These are phyloP conservation scores for Prionailurus viverrinus DNA, from an alignment of 2,113 vertebrate genomes.

Conservation along the genomic window DNA sequence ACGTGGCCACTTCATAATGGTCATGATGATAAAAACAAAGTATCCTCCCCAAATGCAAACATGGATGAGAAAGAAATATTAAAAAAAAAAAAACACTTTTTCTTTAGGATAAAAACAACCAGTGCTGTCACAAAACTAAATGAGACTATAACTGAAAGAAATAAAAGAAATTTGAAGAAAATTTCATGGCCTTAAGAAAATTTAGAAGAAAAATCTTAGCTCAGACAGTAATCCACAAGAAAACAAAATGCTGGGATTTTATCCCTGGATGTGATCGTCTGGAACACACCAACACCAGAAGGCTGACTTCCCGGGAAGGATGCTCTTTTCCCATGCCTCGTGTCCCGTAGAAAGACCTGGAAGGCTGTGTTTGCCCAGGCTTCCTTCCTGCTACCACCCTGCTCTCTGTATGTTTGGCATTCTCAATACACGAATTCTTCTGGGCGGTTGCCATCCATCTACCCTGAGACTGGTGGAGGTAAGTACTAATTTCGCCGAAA, in stretches of 20 bases:
- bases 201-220: background rate
- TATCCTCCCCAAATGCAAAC: background rate
- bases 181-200: background rate
- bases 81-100: background rate
- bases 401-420: background rate
- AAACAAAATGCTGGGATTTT: background rate
- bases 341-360: background rate
- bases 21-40: background rate
- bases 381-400: background rate
- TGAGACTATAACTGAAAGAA: background rate
- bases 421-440: background rate
- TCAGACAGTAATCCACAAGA: background rate
- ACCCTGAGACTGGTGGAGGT: background rate
- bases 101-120: background rate
- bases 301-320: background rate
- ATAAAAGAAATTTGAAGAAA: background rate
- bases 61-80: background rate
- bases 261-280: background rate
- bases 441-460: background rate
- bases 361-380: no score
- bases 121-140: background rate
- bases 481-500: background rate
- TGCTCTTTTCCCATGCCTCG: background rate
- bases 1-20: background rate
- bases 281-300: background rate